phyloP scores from a whole-genome alignment of 2,888 invertebrate species.

The Euproctis similis region DNA sequence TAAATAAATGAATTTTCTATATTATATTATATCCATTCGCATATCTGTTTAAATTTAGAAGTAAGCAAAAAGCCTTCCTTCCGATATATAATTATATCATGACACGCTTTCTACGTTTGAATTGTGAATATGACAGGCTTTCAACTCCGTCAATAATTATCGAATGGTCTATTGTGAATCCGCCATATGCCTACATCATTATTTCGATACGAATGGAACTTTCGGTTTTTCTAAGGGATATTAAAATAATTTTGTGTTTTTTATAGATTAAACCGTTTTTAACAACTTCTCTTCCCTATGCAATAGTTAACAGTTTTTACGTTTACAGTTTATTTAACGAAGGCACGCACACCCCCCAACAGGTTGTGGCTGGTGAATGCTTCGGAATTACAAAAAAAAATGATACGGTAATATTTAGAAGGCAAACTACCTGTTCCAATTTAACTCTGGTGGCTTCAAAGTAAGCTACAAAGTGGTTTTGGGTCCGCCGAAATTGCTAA shows the following conservation, averaged over 20 bases:
- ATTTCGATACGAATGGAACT: slow-evolving; percentile 39
- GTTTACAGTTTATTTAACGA: slow-evolving; percentile 41
- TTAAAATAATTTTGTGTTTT: slow-evolving; percentile 43
- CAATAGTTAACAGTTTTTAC: slow-evolving; percentile 27
- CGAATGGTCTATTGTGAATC: slow-evolving; percentile 38
- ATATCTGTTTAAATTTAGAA: too few relatives aligned
- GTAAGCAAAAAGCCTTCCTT: too few relatives aligned
- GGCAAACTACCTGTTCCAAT: slow-evolving; percentile 6
- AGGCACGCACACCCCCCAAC: slow-evolving; percentile 12
- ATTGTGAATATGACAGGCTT: background rate
- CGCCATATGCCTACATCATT: slow-evolving; percentile 54
- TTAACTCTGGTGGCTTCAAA: too few relatives aligned
- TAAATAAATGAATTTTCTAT: too few relatives aligned
- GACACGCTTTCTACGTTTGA: too few relatives aligned
- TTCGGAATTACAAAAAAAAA: slow-evolving; percentile 5
- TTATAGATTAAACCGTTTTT: slow-evolving; percentile 24
- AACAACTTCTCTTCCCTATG: slow-evolving; percentile 17
- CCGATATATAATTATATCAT: too few relatives aligned
- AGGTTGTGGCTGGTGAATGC: slow-evolving; percentile 5
- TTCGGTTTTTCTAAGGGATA: slow-evolving; percentile 45
- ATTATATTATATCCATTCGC: too few relatives aligned
- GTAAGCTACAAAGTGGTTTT: too few relatives aligned
- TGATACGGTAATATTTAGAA: slow-evolving; percentile 25
- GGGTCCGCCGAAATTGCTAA: too few relatives aligned
- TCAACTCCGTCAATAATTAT: slow-evolving; percentile 24